Conservation (phyloP, 2,113 vertebrate species). For the Drymodes brunneopygia region DNA sequence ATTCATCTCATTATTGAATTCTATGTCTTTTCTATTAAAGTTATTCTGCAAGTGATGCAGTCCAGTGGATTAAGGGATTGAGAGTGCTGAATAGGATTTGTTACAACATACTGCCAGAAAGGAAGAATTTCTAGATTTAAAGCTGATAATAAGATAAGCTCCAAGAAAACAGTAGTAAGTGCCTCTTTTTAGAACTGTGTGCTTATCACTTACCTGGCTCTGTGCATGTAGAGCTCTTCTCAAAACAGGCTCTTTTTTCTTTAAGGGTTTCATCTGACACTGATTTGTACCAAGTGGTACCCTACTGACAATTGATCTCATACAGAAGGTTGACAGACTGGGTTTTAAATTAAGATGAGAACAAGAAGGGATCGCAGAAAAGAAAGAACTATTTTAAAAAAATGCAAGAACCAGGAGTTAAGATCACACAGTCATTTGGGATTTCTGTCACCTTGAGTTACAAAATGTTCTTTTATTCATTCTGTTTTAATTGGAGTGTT, state of each 20-base stretch:
- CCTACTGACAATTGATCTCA: neutral
- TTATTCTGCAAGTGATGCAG: neutral
- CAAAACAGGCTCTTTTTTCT: neutral
- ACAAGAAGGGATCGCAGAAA: neutral
- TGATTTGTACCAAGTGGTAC: neutral
- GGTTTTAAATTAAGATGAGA: conserved; percentile 22
- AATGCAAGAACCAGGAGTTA: neutral
- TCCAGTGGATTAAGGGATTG: neutral
- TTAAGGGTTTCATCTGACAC: neutral
- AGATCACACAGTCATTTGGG: neutral
- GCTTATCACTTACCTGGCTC: neutral
- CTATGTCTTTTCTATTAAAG: neutral
- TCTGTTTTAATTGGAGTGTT: conserved; percentile 18
- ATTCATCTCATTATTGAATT: conserved; percentile 44
- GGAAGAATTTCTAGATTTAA: neutral
- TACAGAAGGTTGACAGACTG: neutral
- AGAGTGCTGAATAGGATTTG: neutral
- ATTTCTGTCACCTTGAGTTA: conserved; percentile 37
- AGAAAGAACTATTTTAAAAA: neutral
- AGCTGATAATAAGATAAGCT: neutral
- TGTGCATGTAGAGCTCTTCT: neutral
- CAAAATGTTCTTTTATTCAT: conserved; percentile 36
- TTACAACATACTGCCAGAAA: neutral
- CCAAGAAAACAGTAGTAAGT: neutral
- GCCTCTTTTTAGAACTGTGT: neutral